A percentile compares a stretch with the other conserved stretches of the same genome.
Conservation (phyloP, 2,888 invertebrate genomes). For the Epistrophe eligans region DNA sequence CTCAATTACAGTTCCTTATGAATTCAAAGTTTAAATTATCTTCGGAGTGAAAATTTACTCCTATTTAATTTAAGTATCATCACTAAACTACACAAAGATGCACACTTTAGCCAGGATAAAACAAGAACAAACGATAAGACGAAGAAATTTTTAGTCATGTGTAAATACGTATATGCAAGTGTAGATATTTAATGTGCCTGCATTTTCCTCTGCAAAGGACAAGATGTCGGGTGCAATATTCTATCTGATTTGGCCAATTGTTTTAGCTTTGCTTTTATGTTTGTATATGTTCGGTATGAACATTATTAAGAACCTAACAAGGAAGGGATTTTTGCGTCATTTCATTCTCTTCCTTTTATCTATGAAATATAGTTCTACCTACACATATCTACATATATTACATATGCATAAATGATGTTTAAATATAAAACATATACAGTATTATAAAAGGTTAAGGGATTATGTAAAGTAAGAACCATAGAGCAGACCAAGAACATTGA, state of each 20-base stretch:
- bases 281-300: slow-evolving; percentile 47
- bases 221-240: slow-evolving; percentile 76
- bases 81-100: slow-evolving; percentile 1
- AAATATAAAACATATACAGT: slow-evolving; percentile 25
- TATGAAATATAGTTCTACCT: slow-evolving; percentile 1
- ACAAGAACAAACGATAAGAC: slow-evolving; percentile 63
- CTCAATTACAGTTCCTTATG: too few species aligned
- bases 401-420: not conserved
- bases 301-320: slow-evolving; percentile 59
- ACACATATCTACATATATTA: not conserved
- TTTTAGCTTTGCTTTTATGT: slow-evolving; percentile 63
- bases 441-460: slow-evolving; percentile 35
- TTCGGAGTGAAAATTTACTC: not conserved
- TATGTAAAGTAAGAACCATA: slow-evolving; percentile 33
- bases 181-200: slow-evolving; percentile 66
- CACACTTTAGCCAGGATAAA: slow-evolving; percentile 39
- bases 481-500: not conserved
- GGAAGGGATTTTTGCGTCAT: slow-evolving; percentile 58
- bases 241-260: slow-evolving; percentile 76
- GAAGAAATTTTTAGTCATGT: slow-evolving; percentile 65
- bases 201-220: slow-evolving; percentile 73
- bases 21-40: too few species aligned
- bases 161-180: slow-evolving; percentile 53
- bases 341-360: slow-evolving; percentile 23
- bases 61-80: not conserved